phyloP scores from a whole-genome alignment of 2,113 vertebrate genomes.

The Struthio camelus region DNA sequence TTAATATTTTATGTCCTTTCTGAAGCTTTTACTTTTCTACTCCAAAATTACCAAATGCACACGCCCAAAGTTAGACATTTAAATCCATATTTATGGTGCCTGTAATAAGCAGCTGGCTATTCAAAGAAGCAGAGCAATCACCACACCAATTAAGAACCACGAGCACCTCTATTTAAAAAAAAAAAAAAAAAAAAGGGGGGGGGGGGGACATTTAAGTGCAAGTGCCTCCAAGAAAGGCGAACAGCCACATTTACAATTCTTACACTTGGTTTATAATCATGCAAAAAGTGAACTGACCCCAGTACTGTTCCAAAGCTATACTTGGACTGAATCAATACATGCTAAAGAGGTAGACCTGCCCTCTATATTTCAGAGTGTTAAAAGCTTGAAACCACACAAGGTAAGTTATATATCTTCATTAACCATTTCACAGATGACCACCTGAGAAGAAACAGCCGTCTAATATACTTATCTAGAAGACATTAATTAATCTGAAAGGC shows the following conservation, averaged over 20 bases:
- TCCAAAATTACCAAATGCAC: slow-evolving; percentile 3
- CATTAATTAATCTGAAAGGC: neutral
- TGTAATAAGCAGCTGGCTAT: neutral
- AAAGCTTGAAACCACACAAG: neutral
- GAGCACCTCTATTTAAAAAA: slow-evolving; percentile 1
- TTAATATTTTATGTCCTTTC: slow-evolving; percentile 26
- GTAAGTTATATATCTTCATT: neutral
- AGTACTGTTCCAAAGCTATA: neutral
- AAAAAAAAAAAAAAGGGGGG: neutral
- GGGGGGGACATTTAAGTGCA: too few relatives aligned
- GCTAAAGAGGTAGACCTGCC: neutral
- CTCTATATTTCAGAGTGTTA: neutral
- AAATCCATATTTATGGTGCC: neutral
- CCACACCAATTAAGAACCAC: neutral
- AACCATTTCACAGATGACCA: neutral
- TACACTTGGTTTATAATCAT: neutral
- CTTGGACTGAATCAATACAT: neutral
- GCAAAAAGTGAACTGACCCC: neutral
- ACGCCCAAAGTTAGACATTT: neutral
- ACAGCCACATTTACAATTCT: neutral
- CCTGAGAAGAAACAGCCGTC: neutral
- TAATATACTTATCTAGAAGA: neutral
- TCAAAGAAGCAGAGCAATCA: neutral
- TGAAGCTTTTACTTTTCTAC: slow-evolving; percentile 31
- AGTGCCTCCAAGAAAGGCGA: neutral